Conservation (phyloP, 2,888 invertebrate genomes). For the Eilema depressum region DNA sequence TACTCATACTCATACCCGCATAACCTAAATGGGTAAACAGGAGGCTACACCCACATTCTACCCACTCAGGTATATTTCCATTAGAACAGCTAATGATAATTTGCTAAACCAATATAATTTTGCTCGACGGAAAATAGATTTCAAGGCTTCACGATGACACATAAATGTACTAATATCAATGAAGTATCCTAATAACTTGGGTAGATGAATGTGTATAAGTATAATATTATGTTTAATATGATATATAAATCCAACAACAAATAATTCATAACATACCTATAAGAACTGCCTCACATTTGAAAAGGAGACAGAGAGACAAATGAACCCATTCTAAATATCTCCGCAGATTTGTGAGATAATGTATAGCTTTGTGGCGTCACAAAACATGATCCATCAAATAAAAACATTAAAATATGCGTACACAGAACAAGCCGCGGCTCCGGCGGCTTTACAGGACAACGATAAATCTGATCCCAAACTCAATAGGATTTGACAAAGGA, state of each 20-base stretch:
- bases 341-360: not conserved
- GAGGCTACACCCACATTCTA: too few species aligned
- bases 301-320: not conserved
- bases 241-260: not conserved
- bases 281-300: not conserved
- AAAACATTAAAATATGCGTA: conserved; percentile 32
- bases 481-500: conserved; percentile 38
- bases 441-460: conserved; percentile 34
- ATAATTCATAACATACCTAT: not conserved
- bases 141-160: too few species aligned
- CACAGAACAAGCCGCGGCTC: conserved; percentile 34
- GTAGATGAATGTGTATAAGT: too few species aligned
- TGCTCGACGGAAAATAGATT: not conserved
- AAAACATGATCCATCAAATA: conserved; percentile 29
- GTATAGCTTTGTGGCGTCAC: conserved; percentile 24
- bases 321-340: not conserved
- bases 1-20: too few species aligned
- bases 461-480: conserved; percentile 41
- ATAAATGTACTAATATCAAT: too few species aligned
- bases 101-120: not conserved
- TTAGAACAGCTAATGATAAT: too few species aligned
- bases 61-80: too few species aligned
- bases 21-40: too few species aligned
- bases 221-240: too few species aligned
- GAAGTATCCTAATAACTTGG: too few species aligned